A percentile compares a stretch with the other conserved stretches of the same genome.
These are phyloP conservation scores for Trypoxylon attenuatum DNA, from an alignment of 2,888 invertebrate genomes.

Conservation along the genomic window DNA sequence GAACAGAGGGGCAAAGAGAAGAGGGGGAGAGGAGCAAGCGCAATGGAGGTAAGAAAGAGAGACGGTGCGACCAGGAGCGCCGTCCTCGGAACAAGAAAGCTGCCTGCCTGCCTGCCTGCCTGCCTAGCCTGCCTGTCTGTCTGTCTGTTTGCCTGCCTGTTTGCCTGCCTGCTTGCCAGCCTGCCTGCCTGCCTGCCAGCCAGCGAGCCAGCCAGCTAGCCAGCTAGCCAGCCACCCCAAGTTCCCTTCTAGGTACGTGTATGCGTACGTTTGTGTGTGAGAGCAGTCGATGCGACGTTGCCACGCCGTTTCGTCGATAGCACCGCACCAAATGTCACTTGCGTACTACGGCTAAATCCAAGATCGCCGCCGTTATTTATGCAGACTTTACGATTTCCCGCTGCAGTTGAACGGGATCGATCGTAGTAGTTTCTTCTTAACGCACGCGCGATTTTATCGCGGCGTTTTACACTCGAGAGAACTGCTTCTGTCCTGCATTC, in stretches of 20 bases:
- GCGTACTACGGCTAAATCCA: conserved; percentile 34
- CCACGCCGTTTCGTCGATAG: conserved; percentile 61
- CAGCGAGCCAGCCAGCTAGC: conserved; percentile 42
- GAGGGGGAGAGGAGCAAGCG: conserved; percentile 52
- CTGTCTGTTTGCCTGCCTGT: conserved; percentile 37
- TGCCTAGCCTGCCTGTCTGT: conserved; percentile 52
- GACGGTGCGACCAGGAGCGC: conserved; percentile 61
- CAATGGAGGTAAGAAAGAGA: conserved; percentile 60
- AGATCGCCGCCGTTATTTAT: conserved; percentile 7
- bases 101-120: conserved; percentile 47
- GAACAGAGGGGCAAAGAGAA: conserved; percentile 34
- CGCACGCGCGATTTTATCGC: conserved; percentile 9
- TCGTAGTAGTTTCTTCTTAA: conserved; percentile 2
- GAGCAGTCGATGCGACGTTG: conserved; percentile 67
- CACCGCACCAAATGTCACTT: conserved; percentile 56
- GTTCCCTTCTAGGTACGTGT: conserved; percentile 57
- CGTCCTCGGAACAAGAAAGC: conserved; percentile 67
- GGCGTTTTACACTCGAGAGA: background rate
- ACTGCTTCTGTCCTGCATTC: conserved; percentile 34
- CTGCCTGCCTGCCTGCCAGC: conserved; percentile 45
- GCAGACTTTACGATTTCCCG: conserved; percentile 12
- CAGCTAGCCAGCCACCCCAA: conserved; percentile 61
- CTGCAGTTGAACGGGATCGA: conserved; percentile 6
- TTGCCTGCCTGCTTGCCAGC: too few relatives aligned
- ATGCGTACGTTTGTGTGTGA: conserved; percentile 51